phyloP scores from a whole-genome alignment of 2,113 vertebrate genomes.

The Oreotrochilus melanogaster region DNA sequence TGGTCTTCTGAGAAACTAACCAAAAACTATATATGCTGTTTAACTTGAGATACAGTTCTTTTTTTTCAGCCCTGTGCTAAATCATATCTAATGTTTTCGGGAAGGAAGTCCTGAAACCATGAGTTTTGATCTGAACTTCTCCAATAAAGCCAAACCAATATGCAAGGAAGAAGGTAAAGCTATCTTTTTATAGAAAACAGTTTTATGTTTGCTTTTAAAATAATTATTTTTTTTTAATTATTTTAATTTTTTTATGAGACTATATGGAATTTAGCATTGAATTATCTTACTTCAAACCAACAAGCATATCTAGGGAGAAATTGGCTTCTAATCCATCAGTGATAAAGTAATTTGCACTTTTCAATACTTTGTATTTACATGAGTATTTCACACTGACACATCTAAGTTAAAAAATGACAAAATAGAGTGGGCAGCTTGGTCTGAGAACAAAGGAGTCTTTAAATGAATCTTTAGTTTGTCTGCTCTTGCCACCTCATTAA shows the following conservation, averaged over 20 bases:
- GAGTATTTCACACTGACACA: conserved; percentile 29
- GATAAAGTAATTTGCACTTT: conserved; percentile 41
- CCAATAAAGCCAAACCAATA: neutral
- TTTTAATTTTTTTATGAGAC: neutral
- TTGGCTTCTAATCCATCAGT: neutral
- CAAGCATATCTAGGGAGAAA: neutral
- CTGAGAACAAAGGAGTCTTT: conserved; percentile 48
- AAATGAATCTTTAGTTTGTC: conserved; percentile 68
- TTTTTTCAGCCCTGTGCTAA: neutral
- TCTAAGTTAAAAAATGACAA: conserved; percentile 45
- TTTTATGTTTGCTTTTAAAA: neutral
- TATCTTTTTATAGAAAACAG: neutral
- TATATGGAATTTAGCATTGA: neutral
- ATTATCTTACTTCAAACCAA: neutral
- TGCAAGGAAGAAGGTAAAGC: neutral
- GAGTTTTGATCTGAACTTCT: neutral
- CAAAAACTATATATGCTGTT: neutral
- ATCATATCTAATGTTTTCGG: neutral
- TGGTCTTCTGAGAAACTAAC: neutral
- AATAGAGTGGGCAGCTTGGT: conserved; percentile 45
- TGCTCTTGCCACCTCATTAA: conserved; percentile 75
- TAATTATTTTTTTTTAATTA: no score
- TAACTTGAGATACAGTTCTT: neutral
- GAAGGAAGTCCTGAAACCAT: neutral
- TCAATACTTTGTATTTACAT: conserved; percentile 24